Evolutionary conservation across 2,888 invertebrate genomes (phyloP).

Genomic region (Morpho achilles): DNA sequence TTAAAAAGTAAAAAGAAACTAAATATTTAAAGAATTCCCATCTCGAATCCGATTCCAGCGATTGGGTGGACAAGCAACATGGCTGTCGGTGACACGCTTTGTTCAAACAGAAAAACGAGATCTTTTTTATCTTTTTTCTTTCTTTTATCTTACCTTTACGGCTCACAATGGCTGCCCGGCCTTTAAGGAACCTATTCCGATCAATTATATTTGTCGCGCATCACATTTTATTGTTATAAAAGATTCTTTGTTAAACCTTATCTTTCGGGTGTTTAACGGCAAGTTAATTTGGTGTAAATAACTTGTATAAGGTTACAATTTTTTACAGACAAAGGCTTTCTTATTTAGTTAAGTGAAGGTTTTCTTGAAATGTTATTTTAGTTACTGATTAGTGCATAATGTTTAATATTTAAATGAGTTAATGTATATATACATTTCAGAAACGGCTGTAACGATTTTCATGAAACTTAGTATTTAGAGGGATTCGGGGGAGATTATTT

Average conservation of each 20-base stretch:
- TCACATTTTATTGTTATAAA: conserved; percentile 16
- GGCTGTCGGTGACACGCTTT: conserved; percentile 73
- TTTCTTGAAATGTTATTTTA: too few relatives aligned
- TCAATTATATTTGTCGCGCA: conserved; percentile 54
- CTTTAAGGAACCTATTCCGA: conserved; percentile 67
- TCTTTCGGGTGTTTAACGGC: conserved; percentile 8
- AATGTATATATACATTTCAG: too few relatives aligned
- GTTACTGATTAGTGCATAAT: not conserved
- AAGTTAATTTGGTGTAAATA: conserved; percentile 13
- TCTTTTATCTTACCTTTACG: conserved; percentile 57
- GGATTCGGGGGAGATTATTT: too few relatives aligned
- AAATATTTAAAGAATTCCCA: conserved; percentile 26
- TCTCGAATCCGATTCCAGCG: conserved; percentile 29
- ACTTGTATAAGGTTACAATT: too few relatives aligned
- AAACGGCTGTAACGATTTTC: too few relatives aligned
- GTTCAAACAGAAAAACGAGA: conserved; percentile 76
- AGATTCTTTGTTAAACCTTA: conserved; percentile 13
- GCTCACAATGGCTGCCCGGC: conserved; percentile 66
- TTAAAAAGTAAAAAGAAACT: conserved; percentile 9
- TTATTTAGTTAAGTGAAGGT: too few relatives aligned
- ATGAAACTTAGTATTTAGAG: too few relatives aligned
- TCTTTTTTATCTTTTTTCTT: conserved; percentile 58
- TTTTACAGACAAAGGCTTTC: too few relatives aligned
- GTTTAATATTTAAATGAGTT: too few relatives aligned
- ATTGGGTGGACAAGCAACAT: conserved; percentile 46